A percentile compares a stretch with the other conserved stretches of the same genome.
Conservation (phyloP, 1,140 invertebrate species). For the Neuroterus valhalla region DNA sequence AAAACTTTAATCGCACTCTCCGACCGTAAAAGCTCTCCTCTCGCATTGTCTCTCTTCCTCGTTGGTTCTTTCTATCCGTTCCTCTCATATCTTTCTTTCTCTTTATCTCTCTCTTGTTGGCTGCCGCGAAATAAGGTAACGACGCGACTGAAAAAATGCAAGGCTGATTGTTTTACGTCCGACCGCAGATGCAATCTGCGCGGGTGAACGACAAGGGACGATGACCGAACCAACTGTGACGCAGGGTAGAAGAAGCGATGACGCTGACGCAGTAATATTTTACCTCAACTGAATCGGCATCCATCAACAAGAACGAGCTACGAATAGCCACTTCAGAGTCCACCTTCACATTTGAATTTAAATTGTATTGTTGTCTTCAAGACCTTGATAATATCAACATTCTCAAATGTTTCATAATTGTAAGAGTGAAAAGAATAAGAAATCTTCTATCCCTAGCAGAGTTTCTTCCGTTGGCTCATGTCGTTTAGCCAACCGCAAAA, state of each 20-base stretch:
- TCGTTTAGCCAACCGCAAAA: constrained; percentile 62
- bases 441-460: too few relatives aligned
- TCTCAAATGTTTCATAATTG: neutral
- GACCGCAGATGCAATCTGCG: constrained; percentile 62
- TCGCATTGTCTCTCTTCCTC: constrained; percentile 28
- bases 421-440: too few relatives aligned
- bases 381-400: constrained; percentile 5
- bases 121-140: constrained; percentile 54
- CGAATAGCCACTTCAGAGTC: constrained; percentile 2
- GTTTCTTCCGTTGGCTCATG: constrained; percentile 42
- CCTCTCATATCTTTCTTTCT: constrained; percentile 1
- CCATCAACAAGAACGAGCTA: neutral
- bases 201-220: constrained; percentile 47
- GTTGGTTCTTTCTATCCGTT: constrained; percentile 10
- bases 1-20: constrained; percentile 61
- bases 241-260: constrained; percentile 36
- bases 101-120: neutral
- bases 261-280: constrained; percentile 9
- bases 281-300: constrained; percentile 10
- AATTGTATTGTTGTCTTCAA: neutral
- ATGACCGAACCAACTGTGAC: constrained; percentile 39
- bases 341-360: constrained; percentile 12
- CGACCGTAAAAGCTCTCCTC: constrained; percentile 53
- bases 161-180: constrained; percentile 64
- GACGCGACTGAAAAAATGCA: constrained; percentile 57